These are phyloP conservation scores for Choreutis nemorana DNA, from an alignment of 2,888 invertebrate genomes.

Conservation along the genomic window DNA sequence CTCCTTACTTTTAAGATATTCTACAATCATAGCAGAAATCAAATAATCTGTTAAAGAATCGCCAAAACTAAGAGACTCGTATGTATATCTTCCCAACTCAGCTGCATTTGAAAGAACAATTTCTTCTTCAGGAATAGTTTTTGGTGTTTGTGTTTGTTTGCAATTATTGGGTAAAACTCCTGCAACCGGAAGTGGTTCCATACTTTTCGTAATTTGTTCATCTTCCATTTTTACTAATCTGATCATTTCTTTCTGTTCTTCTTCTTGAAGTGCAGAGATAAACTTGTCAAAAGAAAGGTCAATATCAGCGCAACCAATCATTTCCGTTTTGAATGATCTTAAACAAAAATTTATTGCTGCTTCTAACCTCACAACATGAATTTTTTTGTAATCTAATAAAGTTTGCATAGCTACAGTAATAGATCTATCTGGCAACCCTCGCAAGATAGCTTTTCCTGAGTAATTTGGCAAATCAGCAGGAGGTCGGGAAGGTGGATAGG, in stretches of 20 bases:
- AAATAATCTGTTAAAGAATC: conserved; percentile 62
- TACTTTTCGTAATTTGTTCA: conserved; percentile 26
- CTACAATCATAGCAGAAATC: conserved; percentile 64
- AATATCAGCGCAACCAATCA: conserved; percentile 52
- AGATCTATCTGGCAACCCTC: conserved; percentile 46
- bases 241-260: conserved; percentile 38
- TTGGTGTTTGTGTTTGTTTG: conserved; percentile 70
- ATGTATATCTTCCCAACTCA: conserved; percentile 62
- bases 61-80: conserved; percentile 61
- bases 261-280: conserved; percentile 25
- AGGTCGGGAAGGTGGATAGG: conserved; percentile 32
- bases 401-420: conserved; percentile 42
- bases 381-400: conserved; percentile 37
- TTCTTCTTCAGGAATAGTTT: conserved; percentile 65
- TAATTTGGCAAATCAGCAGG: conserved; percentile 41
- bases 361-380: conserved; percentile 51
- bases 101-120: conserved; percentile 55
- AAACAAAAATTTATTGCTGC: conserved; percentile 68
- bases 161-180: conserved; percentile 31
- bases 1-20: conserved; percentile 61
- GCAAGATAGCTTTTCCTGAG: conserved; percentile 39
- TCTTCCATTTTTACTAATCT: conserved; percentile 39
- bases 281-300: conserved; percentile 50
- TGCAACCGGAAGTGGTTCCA: conserved; percentile 20
- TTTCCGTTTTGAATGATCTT: conserved; percentile 58